Base-by-base conservation (phyloP, 2,113 vertebrate species). In the Peucedramus taeniatus region DNA sequence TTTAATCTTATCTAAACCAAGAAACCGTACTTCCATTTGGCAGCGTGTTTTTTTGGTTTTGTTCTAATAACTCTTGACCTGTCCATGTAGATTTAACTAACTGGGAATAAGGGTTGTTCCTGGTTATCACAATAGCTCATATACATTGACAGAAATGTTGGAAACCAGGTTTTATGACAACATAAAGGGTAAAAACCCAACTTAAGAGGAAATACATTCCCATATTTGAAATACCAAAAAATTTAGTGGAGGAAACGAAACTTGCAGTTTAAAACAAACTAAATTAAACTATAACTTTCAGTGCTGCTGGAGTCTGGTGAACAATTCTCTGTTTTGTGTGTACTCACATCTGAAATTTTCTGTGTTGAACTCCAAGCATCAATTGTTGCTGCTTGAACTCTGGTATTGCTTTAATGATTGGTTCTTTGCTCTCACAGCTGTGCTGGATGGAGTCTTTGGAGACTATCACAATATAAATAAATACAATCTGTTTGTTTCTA, bases 401-500 rank as follows among this genome's bases (percentile, higher is more conserved):
- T 75, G 76, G 79, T 93, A 76, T 78, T 83, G 39, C 60, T 69
- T 74, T 91, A 74, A 82, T 33, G 47, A 63, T 75, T 44, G 54
- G n/a, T 47, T 88, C 60, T 78, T 90, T 90, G 60, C 47, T 78
- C 64, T 61, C 83, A 85, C 39, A 24, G 2, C 39, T 21, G 59
- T 1, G 6, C 68, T 94, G 90, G 66, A 78, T 75, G 60, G 64
- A 90, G 56, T 37, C 79, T 94, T 90, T 94, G 68, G 94, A 79
- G 91, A 77, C 83, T 84, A 90, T 90, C 92, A 39, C 68, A 95
- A 40, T 90, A 90, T 95, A 96, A 96, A 96, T 95, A 95, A 95
- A 92, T 71, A 86, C 54, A 77, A 82, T 49, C 71, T 89, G 60
- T 90, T 96, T 96, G 79, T 83, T 94, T 96, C 85, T 86, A 78